Conservation (phyloP, 1,140 invertebrate species). For the Bombus sibiricus region DNA sequence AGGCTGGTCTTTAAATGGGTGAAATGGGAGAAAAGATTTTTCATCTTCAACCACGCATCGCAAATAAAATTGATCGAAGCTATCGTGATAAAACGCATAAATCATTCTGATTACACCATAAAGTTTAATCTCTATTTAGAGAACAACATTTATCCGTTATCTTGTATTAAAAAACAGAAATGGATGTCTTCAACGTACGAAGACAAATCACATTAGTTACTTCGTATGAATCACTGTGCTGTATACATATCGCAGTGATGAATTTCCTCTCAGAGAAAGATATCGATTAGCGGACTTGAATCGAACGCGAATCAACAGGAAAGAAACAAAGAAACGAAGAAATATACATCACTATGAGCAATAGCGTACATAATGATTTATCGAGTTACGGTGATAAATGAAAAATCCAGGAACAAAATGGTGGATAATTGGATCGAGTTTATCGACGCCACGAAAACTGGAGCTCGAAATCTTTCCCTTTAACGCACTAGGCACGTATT, state of each 20-base stretch:
- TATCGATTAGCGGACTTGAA: slow-evolving; percentile 6
- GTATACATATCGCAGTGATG: not conserved
- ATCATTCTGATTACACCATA: not conserved
- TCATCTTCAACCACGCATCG: not conserved
- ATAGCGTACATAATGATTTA: not conserved
- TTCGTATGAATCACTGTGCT: not conserved
- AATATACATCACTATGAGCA: too few species aligned
- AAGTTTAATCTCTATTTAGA: not conserved
- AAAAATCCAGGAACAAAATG: not conserved
- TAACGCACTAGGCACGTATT: slow-evolving; percentile 45
- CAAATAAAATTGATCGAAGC: not conserved
- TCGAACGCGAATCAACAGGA: not conserved
- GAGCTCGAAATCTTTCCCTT: slow-evolving; percentile 43
- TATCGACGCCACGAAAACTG: slow-evolving; percentile 6
- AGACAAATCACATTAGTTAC: not conserved
- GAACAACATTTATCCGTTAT: not conserved
- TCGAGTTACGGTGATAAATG: not conserved
- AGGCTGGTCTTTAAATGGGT: too few species aligned
- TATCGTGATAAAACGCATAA: too few species aligned
- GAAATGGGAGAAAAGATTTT: not conserved
- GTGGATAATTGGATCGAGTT: slow-evolving; percentile 11
- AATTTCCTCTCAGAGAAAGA: not conserved
- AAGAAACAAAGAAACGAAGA: not conserved
- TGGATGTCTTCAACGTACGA: not conserved
- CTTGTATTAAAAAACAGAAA: not conserved